These are phyloP conservation scores for Mandrillus leucophaeus DNA, from an alignment of 2,113 vertebrate genomes.

Conservation along the genomic window DNA sequence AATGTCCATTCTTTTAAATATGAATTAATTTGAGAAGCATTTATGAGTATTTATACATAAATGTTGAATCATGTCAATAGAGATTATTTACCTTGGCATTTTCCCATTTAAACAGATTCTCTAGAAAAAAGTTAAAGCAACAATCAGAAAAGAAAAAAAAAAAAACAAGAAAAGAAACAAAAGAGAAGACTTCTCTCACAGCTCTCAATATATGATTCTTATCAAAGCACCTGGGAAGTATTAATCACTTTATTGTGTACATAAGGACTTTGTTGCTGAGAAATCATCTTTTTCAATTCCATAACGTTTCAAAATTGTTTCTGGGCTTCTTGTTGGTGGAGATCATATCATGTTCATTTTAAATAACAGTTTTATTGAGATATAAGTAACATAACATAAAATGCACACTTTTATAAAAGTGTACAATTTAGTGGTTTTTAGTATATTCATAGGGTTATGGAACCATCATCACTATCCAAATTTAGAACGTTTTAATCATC, in stretches of 20 bases:
- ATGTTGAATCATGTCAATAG: not conserved
- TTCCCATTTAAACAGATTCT: no score
- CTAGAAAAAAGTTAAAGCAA: no score
- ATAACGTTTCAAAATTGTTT: not conserved
- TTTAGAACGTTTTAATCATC: not conserved
- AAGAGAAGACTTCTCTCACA: not conserved
- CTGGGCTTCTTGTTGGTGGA: not conserved
- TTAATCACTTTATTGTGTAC: not conserved
- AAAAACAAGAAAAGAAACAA: no score
- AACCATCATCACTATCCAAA: not conserved
- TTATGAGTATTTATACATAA: not conserved
- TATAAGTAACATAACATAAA: not conserved
- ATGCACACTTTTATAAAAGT: not conserved
- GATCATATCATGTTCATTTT: not conserved
- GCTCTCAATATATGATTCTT: not conserved
- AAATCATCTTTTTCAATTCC: not conserved
- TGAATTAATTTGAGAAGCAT: not conserved
- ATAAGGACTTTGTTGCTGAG: not conserved
- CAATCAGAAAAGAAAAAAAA: no score
- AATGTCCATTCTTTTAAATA: not conserved
- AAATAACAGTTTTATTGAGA: not conserved
- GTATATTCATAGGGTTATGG: not conserved
- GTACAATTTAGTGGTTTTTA: not conserved
- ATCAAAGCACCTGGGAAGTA: not conserved
- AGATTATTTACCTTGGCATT: not conserved